Conservation (phyloP, 2,113 vertebrate genomes). For the Oncorhynchus nerka region DNA sequence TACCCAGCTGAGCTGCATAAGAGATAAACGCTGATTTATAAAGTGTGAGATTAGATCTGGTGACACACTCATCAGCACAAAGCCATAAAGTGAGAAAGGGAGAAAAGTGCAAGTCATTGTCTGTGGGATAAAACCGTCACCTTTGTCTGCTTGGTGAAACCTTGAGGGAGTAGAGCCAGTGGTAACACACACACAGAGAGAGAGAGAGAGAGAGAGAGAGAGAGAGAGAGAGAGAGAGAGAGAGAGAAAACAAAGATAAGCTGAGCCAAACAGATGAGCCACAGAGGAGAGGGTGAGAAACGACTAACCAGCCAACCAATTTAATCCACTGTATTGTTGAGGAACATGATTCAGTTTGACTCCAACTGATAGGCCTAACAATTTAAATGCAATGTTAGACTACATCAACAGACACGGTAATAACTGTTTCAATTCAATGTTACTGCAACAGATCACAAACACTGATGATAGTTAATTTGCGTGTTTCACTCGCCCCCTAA, state of each 20-base stretch:
- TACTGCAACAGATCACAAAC: conserved; percentile 52
- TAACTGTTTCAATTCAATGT: conserved; percentile 57
- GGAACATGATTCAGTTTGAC: too few relatives aligned
- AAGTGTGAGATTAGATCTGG: conserved; percentile 60
- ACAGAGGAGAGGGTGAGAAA: not conserved
- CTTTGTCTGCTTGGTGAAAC: conserved; percentile 24
- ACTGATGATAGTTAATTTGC: conserved; percentile 65
- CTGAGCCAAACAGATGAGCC: conserved; percentile 15
- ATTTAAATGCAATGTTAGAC: conserved; percentile 17
- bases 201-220: too few relatives aligned
- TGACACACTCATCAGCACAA: conserved; percentile 53
- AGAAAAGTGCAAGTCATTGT: conserved; percentile 74
- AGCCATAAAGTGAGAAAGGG: conserved; percentile 45
- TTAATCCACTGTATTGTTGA: not conserved
- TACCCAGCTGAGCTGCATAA: conserved; percentile 25
- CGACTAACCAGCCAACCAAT: not conserved
- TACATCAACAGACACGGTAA: conserved; percentile 9
- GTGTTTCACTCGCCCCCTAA: conserved; percentile 37
- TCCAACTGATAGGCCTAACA: too few relatives aligned
- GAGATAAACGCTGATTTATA: conserved; percentile 10
- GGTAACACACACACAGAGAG: too few relatives aligned
- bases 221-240: too few relatives aligned
- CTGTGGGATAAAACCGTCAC: conserved; percentile 62
- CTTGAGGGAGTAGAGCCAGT: not conserved
- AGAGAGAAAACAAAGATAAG: conserved; percentile 6